These are phyloP conservation scores for Hirtodrosophila histrioides DNA, from an alignment of 2,888 invertebrate species.

Conservation along the genomic window DNA sequence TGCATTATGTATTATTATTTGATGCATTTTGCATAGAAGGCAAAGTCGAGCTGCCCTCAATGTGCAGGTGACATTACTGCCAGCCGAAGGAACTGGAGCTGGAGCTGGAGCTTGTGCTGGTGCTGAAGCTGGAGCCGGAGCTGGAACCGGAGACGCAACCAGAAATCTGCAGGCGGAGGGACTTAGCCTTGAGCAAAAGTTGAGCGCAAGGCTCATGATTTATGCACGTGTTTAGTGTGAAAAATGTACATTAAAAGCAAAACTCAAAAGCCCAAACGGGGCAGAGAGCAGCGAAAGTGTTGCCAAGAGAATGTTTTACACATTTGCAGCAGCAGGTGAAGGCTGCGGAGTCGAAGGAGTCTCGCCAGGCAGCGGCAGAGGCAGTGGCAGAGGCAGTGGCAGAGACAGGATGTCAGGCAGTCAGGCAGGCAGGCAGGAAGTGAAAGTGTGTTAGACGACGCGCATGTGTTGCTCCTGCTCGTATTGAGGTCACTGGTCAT, in stretches of 20 bases:
- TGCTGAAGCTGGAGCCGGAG: background rate
- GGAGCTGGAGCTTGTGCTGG: background rate
- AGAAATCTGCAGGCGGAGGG: constrained; percentile 34
- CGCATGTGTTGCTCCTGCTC: constrained; percentile 46
- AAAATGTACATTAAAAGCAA: constrained; percentile 77
- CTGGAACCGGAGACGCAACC: background rate
- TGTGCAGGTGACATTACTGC: constrained; percentile 66
- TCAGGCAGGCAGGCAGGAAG: constrained; percentile 50
- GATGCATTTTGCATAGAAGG: constrained; percentile 54
- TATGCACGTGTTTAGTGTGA: constrained; percentile 80
- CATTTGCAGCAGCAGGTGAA: constrained; percentile 9
- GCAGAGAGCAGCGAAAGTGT: constrained; percentile 64
- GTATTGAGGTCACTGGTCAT: constrained; percentile 77
- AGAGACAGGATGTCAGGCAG: constrained; percentile 13
- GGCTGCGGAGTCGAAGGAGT: constrained; percentile 1
- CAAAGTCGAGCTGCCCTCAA: constrained; percentile 51
- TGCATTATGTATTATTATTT: constrained; percentile 76
- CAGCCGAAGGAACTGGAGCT: background rate
- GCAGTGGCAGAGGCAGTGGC: constrained; percentile 6
- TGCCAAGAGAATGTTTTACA: constrained; percentile 49
- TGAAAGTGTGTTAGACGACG: constrained; percentile 69
- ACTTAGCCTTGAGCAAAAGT: constrained; percentile 77
- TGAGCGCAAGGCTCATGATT: constrained; percentile 64
- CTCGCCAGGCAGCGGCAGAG: constrained; percentile 23
- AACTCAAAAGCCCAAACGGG: constrained; percentile 25